Evolutionary conservation across 2,113 vertebrate species (phyloP), one percentile per base, ranked within the genome.

Genomic region (Tricholaema leucomelas): DNA sequence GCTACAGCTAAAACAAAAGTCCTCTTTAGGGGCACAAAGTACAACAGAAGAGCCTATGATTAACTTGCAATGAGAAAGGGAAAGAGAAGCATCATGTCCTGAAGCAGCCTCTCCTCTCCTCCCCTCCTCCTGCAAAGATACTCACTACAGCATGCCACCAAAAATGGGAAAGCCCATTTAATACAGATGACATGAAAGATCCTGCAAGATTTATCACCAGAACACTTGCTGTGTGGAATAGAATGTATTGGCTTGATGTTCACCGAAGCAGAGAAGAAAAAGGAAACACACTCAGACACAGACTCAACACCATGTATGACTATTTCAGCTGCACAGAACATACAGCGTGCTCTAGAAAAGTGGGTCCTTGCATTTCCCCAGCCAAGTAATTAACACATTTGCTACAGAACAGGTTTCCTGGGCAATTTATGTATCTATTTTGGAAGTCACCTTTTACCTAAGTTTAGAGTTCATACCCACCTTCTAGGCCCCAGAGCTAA

Each of bases 1-100:
- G 38, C 74, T 84, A 44, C 54, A 91, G 74, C 66, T 55, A 50
- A 73, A 92, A 94, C 85, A 94, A 36, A 88, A 90, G 77, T 86
- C 84, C 44, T 73, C 88, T 86, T 31, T 50, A 35, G 40, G 84
- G 30, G 11, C 77, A 75, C 5, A 69, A 44, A 63, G 24, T 70
- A 24, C 40, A 94, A 76, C 46, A 88, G 86, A 95, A 72, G 38
- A 77, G 69, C n/a, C 44, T 65, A 19, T 78, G 42, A 92, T 27
- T 58, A 67, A 60, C 60, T 79, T 85, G n/a, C 38, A 87, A 31
- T 0, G 6, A 60, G 87, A 90, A 60, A 2, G 8, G 50, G 35
- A 90, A 77, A 92, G 2, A 76, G 58, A 90, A 91, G 55, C 61
- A 54, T n/a, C 61, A 27, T 5, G 35, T 61, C 61, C 82, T 85